Evolutionary conservation across 2,113 vertebrate species (phyloP), one percentile per base, ranked within the genome.

Genomic region (Pseudois nayaur): DNA sequence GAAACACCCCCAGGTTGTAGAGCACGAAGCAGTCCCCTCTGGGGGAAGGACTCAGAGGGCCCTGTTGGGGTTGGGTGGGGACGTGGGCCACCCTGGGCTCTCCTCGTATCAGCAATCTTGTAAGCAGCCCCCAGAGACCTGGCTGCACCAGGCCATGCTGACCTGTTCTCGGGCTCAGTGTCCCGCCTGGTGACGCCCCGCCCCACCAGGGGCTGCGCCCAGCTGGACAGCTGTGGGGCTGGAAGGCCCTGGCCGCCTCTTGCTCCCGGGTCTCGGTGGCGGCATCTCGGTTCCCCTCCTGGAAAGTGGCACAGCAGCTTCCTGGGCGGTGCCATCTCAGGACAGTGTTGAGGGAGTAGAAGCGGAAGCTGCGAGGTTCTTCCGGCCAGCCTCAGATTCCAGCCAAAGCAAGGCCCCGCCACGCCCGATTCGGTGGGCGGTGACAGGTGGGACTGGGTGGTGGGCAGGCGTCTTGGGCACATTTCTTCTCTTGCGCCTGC

Each of bases 391-490:
- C 91, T 25, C 25, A 54, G 91, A 4, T 19, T 9, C 13, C 1
- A 13, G 36, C 45, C 62, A 13, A 10, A 36, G 60, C 29, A 2
- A 8, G 29, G 52, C 21, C 91, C 23, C 2, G 6, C 36, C 36
- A 6, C 1, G 21, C 52, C 81, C 0, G 1, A 36, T 19, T 27
- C 2, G 1, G 3, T 5, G 74, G 55, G 54, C 5, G 29, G 23
- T 57, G 16, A 33, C 54, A 23, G 54, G 23, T 14, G 29, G 52
- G 14, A 13, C 6, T 10, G 59, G 29, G 8, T 45, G 21, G 3
- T 36, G 54, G 83, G 12, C 12, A 6, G 67, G 83, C 11, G 0
- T n/a, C 52, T 50, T 9, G 81, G 40, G 62, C 36, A 1, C 36
- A 2, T 12, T 54, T 54, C 89, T 62, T 59, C 19, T 83, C 60